Percentiles rank a stretch among this genome's conserved stretches.
Conservation (phyloP, 2,888 invertebrate genomes). For the Phanerotoma sp. region DNA sequence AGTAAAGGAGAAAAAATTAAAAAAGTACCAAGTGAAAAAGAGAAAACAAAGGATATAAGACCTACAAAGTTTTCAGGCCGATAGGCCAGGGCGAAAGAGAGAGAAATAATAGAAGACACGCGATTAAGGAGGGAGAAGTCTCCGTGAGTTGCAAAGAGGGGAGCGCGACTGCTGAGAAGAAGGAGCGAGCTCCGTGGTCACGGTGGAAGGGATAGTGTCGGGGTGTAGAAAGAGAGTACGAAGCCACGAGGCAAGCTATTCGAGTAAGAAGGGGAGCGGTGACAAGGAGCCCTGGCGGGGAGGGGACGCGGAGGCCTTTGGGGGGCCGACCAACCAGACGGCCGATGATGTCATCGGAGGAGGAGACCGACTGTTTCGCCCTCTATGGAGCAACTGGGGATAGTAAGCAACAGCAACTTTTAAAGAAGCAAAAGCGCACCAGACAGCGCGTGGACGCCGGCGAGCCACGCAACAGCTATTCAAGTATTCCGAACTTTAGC, state of each 20-base stretch:
- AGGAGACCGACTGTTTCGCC: conserved; percentile 92
- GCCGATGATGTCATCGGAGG: conserved; percentile 97
- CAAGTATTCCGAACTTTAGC: conserved; percentile 75
- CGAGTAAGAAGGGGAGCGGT: conserved; percentile 66
- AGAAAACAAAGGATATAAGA: conserved; percentile 35
- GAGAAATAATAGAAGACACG: conserved; percentile 36
- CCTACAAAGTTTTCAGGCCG: conserved; percentile 10
- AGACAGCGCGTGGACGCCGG: conserved; percentile 96
- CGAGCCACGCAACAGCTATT: conserved; percentile 92
- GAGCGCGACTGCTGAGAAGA: conserved; percentile 32
- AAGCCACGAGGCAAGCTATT: conserved; percentile 68
- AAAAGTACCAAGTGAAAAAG: conserved; percentile 39
- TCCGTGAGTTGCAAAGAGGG: conserved; percentile 30
- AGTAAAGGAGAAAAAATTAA: conserved; percentile 55
- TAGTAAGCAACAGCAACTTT: conserved; percentile 66
- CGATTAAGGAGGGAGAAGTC: conserved; percentile 39
- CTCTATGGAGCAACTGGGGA: conserved; percentile 77
- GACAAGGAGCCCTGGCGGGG: conserved; percentile 62
- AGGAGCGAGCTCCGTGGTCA: conserved; percentile 34
- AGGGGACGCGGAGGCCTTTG: conserved; percentile 78
- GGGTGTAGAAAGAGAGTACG: conserved; percentile 35
- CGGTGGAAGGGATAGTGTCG: conserved; percentile 35
- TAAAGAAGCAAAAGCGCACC: conserved; percentile 91
- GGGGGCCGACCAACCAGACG: conserved; percentile 68
- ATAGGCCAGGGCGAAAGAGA: conserved; percentile 30